These are phyloP conservation scores for Therioaphis trifolii DNA, from an alignment of 2,888 invertebrate species.

Conservation along the genomic window DNA sequence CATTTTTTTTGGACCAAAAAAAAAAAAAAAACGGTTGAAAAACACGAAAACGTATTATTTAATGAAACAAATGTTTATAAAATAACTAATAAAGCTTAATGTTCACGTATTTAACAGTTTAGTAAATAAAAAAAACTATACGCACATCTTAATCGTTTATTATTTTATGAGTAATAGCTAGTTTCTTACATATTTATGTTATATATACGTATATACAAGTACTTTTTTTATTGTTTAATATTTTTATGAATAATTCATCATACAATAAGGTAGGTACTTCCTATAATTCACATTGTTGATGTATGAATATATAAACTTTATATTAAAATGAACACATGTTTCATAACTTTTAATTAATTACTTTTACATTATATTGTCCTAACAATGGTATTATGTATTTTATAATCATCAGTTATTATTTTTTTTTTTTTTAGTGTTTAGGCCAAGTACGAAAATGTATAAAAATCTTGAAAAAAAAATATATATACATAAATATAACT, in stretches of 20 bases:
- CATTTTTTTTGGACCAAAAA: no score
- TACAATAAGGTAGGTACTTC: neutral
- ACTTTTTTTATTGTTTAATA: neutral
- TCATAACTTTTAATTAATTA: neutral
- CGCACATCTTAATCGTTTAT: no score
- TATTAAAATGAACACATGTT: neutral
- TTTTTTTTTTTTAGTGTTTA: neutral
- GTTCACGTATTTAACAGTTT: no score
- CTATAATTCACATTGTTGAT: neutral
- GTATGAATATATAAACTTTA: neutral
- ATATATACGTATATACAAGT: neutral
- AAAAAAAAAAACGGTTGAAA: no score
- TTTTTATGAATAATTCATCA: slow-evolving; percentile 28
- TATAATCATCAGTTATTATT: neutral
- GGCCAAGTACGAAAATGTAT: neutral
- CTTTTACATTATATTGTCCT: neutral
- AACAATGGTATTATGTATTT: neutral
- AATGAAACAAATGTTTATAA: no score
- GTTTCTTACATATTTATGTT: no score
- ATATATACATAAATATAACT: neutral
- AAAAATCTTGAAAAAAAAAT: neutral
- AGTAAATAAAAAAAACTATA: no score
- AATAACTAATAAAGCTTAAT: no score
- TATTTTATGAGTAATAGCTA: slow-evolving; percentile 21
- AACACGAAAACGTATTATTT: no score